Evolutionary conservation across 1,140 invertebrate genomes (phyloP), one percentile per base, ranked within the genome.

Genomic region (Dreissena rostriformis): DNA sequence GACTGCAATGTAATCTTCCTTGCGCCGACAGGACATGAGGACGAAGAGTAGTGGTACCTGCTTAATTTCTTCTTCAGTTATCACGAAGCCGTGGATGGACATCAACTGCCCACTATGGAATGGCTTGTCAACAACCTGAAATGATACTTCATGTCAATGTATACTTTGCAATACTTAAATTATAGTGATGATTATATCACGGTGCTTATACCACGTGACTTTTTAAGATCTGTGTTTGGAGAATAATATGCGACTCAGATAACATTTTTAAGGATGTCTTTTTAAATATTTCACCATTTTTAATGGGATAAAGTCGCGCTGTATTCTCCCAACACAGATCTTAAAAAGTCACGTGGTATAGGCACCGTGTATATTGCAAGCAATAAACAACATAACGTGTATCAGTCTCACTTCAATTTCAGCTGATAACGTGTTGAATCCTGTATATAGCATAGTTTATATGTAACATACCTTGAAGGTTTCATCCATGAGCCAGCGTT

Each of bases 401-500:
- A 19, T 29, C 6, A 17, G 17, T 19, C 6, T 11, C 49, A 68
- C 14, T 66, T 66, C 10, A 24, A 24, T 24, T 11, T 24, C 49
- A 17, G 28, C 19, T 68, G 6, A 12, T 57, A n/a, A 57, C 12
- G n/a, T 57, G 55, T 14, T 14, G 55, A 14, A n/a, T 19, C 19
- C 7, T 66, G 7, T 11, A 66, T 8, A 66, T 19, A n/a, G 10
- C 8, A 11, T 66, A 11, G 8, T n/a, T n/a, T 11, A 66, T 11
- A 66, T 11, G n/a, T 10, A n/a, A n/a, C 12, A 76, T 57, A 76
- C 51, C 81, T 76, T 83, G 63, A 83, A 83, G 10, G 74, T 78
- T 10, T 55, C 74, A 52, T 84, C 82, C 66, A 84, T 78, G 15
- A 78, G 78, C 82, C 82, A 84, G 6, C 66, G 11, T 65, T 65